These are phyloP conservation scores for Eurypyga helias DNA, from an alignment of 2,113 vertebrate species.

Conservation along the genomic window DNA sequence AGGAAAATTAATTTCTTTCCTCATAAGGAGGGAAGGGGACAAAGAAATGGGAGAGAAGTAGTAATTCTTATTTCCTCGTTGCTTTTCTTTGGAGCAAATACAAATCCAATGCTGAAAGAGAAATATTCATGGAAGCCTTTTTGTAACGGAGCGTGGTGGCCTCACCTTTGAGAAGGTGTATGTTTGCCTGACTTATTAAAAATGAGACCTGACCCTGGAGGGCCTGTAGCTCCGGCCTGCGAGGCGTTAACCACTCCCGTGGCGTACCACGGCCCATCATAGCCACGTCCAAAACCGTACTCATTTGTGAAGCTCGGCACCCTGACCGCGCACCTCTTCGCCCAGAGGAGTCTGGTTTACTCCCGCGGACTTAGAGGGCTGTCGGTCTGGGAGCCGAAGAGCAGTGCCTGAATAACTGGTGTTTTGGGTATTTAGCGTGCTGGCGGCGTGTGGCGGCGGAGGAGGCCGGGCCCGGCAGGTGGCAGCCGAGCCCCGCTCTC, in stretches of 20 bases:
- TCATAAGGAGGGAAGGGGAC: not conserved
- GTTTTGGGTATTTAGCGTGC: not conserved
- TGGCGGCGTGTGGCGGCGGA: too few relatives aligned
- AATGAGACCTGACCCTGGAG: not conserved
- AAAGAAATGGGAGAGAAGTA: not conserved
- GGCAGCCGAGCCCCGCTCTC: slow-evolving; percentile 19
- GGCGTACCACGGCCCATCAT: not conserved
- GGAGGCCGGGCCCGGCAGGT: slow-evolving; percentile 28
- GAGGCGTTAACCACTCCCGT: not conserved
- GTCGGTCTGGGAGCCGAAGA: accelerated
- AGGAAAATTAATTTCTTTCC: not conserved
- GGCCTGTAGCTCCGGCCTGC: not conserved
- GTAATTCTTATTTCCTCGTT: not conserved
- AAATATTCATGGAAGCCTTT: not conserved
- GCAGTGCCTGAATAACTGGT: not conserved
- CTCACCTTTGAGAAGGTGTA: not conserved
- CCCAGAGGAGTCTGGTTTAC: not conserved
- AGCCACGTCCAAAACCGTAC: accelerated
- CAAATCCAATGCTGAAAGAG: not conserved
- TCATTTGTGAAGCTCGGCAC: not conserved
- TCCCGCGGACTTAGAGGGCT: not conserved
- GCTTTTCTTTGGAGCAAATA: not conserved
- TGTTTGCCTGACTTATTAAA: not conserved
- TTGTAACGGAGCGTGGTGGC: not conserved
- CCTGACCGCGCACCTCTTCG: not conserved